Conservation (phyloP, 2,113 vertebrate genomes). For the Ciconia maguari region DNA sequence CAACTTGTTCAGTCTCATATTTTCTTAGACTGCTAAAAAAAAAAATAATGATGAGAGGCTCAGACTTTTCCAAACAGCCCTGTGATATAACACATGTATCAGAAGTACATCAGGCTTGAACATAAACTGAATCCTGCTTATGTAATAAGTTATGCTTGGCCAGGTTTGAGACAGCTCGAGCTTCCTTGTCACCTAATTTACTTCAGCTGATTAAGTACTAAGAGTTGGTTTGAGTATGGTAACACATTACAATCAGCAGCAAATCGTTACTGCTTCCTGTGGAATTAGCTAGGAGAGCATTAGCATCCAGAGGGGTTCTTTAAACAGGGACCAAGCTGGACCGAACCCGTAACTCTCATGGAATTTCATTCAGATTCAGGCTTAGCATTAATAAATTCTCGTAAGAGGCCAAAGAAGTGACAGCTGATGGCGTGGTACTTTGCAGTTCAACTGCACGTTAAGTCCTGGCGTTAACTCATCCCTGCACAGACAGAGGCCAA, state of each 20-base stretch:
- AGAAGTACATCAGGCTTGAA: not conserved
- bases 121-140: not conserved
- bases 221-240: not conserved
- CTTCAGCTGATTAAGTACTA: constrained; percentile 11
- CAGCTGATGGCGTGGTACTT: not conserved
- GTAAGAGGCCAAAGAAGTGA: not conserved
- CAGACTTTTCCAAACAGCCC: not conserved
- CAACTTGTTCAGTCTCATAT: not conserved
- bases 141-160: constrained; percentile 28
- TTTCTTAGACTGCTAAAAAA: not conserved
- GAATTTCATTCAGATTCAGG: not conserved
- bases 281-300: not conserved
- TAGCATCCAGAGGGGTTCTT: not conserved
- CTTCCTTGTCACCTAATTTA: constrained; percentile 37
- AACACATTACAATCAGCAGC: not conserved
- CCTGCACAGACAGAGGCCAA: not conserved
- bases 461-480: not conserved
- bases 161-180: not conserved
- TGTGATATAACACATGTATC: not conserved
- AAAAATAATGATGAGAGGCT: rapidly evolving
- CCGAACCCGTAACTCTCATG: not conserved
- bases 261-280: not conserved
- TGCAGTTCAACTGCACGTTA: rapidly evolving
- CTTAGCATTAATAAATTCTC: not conserved
- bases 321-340: not conserved